Conservation (phyloP, 37 sponge, comb jelly and placozoan genomes). For the Bolinopsis microptera region DNA sequence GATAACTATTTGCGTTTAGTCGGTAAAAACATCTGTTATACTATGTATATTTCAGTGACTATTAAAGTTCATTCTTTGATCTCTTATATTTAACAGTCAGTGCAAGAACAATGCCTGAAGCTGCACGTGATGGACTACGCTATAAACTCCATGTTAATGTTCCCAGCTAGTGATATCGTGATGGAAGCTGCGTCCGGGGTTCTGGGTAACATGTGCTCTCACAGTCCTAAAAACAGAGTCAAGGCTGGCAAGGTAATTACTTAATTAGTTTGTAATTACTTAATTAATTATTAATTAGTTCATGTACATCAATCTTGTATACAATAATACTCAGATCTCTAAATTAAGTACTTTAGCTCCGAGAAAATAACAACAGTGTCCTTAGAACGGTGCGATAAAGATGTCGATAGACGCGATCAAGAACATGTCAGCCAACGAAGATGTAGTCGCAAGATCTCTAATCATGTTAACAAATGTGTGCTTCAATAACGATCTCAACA, state of each 20-base stretch:
- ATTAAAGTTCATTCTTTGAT: no score
- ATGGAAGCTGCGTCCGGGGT: slow-evolving; percentile 49
- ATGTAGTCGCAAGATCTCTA: slow-evolving; percentile 1
- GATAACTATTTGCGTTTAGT: no score
- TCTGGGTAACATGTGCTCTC: slow-evolving; percentile 60
- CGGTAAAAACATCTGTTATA: no score
- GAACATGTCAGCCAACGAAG: neutral
- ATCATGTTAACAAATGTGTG: slow-evolving; percentile 28
- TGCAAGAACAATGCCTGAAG: slow-evolving; percentile 7
- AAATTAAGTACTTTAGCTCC: no score
- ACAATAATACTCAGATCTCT: no score
- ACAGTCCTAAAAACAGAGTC: slow-evolving; percentile 24
- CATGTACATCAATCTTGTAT: no score
- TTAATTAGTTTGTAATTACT: no score
- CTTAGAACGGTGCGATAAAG: slow-evolving; percentile 50
- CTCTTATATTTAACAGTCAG: no score
- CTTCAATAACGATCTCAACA: slow-evolving; percentile 61
- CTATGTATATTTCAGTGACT: no score
- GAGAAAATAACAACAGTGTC: no score
- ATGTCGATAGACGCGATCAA: slow-evolving; percentile 27
- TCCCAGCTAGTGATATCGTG: slow-evolving; percentile 36
- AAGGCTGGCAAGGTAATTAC: slow-evolving; percentile 51
- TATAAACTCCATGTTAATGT: slow-evolving; percentile 25
- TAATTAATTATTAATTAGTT: no score
- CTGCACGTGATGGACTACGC: slow-evolving; percentile 64